Conservation (phyloP, 2,888 invertebrate species). For the Parasteatoda lunata region DNA sequence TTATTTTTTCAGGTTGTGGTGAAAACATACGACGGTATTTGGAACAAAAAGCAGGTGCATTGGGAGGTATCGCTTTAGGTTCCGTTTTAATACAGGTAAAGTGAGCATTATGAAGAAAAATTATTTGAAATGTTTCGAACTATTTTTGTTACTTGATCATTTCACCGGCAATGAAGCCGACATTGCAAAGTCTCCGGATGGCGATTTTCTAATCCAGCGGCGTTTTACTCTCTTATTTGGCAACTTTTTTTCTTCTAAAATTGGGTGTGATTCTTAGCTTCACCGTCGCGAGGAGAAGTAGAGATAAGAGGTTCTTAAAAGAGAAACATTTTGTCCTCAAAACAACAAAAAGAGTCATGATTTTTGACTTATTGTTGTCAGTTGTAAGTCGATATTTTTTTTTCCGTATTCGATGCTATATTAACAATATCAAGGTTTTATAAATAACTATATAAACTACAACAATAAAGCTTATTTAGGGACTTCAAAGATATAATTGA, state of each 20-base stretch:
- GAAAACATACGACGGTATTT: conserved; percentile 92
- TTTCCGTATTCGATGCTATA: not conserved
- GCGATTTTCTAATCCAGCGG: too few species aligned
- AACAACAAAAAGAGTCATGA: not conserved
- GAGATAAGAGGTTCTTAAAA: too few species aligned
- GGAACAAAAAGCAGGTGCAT: conserved; percentile 87
- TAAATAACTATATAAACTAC: not conserved
- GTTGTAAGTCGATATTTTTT: not conserved
- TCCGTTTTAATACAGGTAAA: conserved; percentile 85
- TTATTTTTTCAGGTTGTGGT: conserved; percentile 80
- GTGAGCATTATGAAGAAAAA: too few species aligned
- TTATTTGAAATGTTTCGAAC: not conserved
- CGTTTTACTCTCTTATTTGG: not conserved
- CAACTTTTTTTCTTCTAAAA: not conserved
- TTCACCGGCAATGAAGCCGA: not conserved
- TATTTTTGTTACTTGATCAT: not conserved
- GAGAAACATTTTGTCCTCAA: not conserved
- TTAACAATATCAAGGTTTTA: too few species aligned
- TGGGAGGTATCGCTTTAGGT: conserved; percentile 85
- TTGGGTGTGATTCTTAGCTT: not conserved
- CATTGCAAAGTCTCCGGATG: too few species aligned
- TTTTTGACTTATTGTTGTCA: not conserved
- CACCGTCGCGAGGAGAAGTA: too few species aligned
- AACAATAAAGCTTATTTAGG: not conserved
- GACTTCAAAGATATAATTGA: not conserved